Conservation (phyloP, 2,113 vertebrate genomes). For the Cisticola juncidis region DNA sequence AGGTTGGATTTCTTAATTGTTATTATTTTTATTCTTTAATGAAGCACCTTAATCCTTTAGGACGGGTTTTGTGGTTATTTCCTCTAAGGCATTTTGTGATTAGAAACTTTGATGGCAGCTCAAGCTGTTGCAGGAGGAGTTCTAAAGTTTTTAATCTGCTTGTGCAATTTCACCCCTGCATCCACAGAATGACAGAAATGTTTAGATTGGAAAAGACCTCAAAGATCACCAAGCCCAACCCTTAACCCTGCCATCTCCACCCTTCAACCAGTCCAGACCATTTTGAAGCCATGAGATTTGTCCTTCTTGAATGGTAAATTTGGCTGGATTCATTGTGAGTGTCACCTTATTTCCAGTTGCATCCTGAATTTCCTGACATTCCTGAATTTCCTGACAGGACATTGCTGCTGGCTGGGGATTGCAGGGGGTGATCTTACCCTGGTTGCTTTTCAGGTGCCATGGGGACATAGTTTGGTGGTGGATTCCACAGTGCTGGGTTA, state of each 20-base stretch:
- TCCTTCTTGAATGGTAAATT: neutral
- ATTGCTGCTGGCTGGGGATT: neutral
- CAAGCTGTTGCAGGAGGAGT: neutral
- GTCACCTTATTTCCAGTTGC: neutral
- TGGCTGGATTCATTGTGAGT: neutral
- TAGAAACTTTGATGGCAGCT: neutral
- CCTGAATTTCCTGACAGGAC: neutral
- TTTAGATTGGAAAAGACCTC: neutral
- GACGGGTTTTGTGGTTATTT: neutral
- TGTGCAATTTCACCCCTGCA: neutral
- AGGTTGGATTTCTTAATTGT: neutral
- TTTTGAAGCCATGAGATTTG: neutral
- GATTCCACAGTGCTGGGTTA: neutral
- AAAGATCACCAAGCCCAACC: neutral
- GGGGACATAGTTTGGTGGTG: neutral
- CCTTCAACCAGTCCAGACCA: neutral
- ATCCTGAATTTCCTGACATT: no score
- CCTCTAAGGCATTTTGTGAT: neutral
- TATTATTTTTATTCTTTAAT: neutral
- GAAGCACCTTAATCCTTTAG: neutral
- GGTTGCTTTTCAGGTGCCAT: neutral
- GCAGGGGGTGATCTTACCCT: neutral
- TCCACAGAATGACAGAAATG: neutral
- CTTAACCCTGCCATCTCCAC: neutral
- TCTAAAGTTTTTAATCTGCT: neutral